Percentiles rank a stretch among this genome's conserved stretches.
Evolutionary conservation across 2,888 invertebrate species (phyloP).

Genomic region (Sphaeridia pumilis): DNA sequence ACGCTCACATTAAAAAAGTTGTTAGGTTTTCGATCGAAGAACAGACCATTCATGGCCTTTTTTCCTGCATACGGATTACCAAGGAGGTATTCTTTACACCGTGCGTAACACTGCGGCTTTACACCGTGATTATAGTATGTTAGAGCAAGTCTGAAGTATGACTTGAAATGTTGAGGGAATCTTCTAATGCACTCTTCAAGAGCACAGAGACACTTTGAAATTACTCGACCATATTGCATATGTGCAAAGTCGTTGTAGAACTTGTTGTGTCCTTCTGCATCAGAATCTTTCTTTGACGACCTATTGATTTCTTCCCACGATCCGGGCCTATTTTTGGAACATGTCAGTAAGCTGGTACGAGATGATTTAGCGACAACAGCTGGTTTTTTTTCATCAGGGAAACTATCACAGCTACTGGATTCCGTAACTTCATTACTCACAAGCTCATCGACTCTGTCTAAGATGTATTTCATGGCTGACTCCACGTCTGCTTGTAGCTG

Average conservation of each 20-base stretch:
- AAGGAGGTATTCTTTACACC: conserved; percentile 59
- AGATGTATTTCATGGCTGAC: too few species aligned
- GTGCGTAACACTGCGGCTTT: conserved; percentile 51
- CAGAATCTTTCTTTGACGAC: conserved; percentile 2
- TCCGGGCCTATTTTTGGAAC: too few species aligned
- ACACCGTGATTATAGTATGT: conserved; percentile 64
- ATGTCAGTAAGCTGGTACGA: too few species aligned
- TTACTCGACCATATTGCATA: conserved; percentile 37
- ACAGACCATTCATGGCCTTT: conserved; percentile 64
- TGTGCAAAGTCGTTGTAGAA: conserved; percentile 24
- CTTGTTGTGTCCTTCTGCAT: conserved; percentile 27
- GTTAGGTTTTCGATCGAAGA: conserved; percentile 66
- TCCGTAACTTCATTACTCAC: too few species aligned
- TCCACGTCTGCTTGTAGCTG: too few species aligned
- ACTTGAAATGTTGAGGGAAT: conserved; percentile 86
- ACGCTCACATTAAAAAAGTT: conserved; percentile 75
- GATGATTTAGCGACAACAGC: too few species aligned
- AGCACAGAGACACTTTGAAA: conserved; percentile 59
- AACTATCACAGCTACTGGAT: too few species aligned
- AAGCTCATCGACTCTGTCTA: too few species aligned
- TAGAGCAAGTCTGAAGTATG: conserved; percentile 73
- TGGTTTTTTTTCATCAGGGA: too few species aligned
- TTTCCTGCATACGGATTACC: conserved; percentile 42
- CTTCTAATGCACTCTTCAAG: conserved; percentile 72
- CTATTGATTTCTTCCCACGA: too few species aligned